Conservation (phyloP, 2,797 vertebrate genomes). For the Coregonus sp. region DNA sequence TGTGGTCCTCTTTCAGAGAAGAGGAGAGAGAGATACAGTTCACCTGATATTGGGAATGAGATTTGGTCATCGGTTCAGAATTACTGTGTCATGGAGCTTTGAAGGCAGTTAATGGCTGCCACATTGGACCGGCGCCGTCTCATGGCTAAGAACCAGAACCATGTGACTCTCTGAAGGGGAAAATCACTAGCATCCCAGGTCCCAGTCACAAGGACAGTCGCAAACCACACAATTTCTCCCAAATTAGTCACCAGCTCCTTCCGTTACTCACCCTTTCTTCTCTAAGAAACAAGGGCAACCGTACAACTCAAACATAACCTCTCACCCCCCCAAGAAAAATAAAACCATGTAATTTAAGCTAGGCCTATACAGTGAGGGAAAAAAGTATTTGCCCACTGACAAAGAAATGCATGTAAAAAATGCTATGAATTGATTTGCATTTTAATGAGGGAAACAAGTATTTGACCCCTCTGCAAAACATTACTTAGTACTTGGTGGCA, state of each 20-base stretch:
- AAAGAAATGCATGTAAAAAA: too few relatives aligned
- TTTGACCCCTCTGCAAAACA: too few relatives aligned
- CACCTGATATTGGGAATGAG: background rate
- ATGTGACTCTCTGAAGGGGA: conserved; percentile 55
- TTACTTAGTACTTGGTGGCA: too few relatives aligned
- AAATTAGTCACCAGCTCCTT: conserved; percentile 69
- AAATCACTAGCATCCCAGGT: conserved; percentile 52
- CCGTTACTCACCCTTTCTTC: conserved; percentile 59
- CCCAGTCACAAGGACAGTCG: conserved; percentile 65
- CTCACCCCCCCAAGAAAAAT: background rate
- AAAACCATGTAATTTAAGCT: background rate
- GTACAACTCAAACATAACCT: conserved; percentile 31
- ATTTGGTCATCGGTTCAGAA: conserved; percentile 10
- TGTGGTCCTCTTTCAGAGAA: background rate
- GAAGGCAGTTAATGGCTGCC: conserved; percentile 46
- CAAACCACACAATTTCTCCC: conserved; percentile 60
- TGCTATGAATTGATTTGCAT: too few relatives aligned
- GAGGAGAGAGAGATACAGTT: conserved; percentile 1
- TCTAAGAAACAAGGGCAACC: conserved; percentile 51
- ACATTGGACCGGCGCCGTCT: conserved; percentile 52
- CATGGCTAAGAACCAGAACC: conserved; percentile 53
- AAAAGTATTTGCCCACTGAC: too few relatives aligned
- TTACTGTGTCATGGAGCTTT: background rate
- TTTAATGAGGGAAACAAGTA: too few relatives aligned
- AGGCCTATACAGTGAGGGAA: background rate